A percentile compares a stretch with the other conserved stretches of the same genome.
These are phyloP conservation scores for Cerastis rubricosa DNA, from an alignment of 2,888 invertebrate species.

Conservation along the genomic window DNA sequence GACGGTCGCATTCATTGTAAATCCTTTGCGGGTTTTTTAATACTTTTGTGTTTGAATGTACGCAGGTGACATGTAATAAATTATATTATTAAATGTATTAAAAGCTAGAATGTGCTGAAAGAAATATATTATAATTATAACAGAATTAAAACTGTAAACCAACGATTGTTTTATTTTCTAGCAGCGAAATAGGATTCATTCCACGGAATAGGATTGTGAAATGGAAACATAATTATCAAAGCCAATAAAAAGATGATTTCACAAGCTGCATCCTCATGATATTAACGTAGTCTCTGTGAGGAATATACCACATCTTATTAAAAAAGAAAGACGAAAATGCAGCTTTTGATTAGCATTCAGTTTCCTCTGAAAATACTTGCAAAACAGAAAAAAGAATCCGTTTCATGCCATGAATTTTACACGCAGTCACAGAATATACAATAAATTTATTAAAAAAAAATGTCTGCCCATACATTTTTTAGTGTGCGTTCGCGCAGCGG, in stretches of 20 bases:
- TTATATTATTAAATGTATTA: neutral
- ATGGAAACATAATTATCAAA: neutral
- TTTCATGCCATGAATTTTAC: neutral
- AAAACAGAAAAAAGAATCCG: neutral
- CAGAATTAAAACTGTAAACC: neutral
- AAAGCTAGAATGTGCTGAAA: neutral
- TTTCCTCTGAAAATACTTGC: neutral
- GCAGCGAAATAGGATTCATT: neutral
- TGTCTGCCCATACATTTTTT: no score
- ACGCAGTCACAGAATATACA: neutral
- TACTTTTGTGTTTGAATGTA: conserved; percentile 35
- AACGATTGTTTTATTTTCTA: neutral
- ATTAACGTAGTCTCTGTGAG: neutral
- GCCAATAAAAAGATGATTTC: neutral
- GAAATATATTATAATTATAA: neutral
- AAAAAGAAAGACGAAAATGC: neutral
- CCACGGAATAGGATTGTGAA: neutral
- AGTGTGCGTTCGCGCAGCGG: no score
- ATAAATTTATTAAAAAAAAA: neutral
- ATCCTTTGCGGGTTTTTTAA: conserved; percentile 43
- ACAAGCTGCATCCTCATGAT: neutral
- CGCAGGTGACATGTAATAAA: neutral
- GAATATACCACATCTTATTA: neutral
- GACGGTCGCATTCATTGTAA: conserved; percentile 47
- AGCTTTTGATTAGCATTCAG: neutral